Evolutionary conservation across 2,888 invertebrate genomes (phyloP).

Genomic region (Catonia carolina): DNA sequence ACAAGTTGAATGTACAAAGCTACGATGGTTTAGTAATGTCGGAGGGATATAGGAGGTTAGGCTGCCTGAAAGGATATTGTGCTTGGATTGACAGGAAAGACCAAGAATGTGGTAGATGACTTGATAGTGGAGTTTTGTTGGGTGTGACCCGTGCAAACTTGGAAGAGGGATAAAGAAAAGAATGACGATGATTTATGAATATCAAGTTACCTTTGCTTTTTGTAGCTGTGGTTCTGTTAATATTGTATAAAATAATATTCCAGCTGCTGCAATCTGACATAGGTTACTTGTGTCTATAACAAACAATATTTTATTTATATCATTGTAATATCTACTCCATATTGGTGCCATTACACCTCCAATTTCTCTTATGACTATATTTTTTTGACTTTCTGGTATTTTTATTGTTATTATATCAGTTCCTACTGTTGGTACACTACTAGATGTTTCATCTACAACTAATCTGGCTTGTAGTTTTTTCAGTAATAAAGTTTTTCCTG

Average conservation of each 20-base stretch:
- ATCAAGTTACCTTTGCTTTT: slow-evolving; percentile 56
- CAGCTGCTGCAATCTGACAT: slow-evolving; percentile 79
- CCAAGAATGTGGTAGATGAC: too few relatives aligned
- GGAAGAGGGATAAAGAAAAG: too few relatives aligned
- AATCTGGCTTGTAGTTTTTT: slow-evolving; percentile 60
- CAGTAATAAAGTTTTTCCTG: slow-evolving; percentile 73
- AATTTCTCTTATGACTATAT: slow-evolving; percentile 60
- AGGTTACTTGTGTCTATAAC: slow-evolving; percentile 79
- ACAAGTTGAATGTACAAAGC: too few relatives aligned
- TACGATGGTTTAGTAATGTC: too few relatives aligned
- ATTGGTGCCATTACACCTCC: slow-evolving; percentile 77
- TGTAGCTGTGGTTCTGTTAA: slow-evolving; percentile 64
- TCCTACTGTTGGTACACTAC: slow-evolving; percentile 73
- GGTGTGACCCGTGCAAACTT: too few relatives aligned
- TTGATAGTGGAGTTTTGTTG: too few relatives aligned
- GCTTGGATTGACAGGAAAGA: too few relatives aligned
- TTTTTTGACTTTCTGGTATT: slow-evolving; percentile 43
- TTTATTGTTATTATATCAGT: slow-evolving; percentile 65
- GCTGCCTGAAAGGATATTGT: too few relatives aligned
- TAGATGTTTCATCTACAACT: slow-evolving; percentile 67
- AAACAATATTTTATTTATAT: slow-evolving; percentile 56
- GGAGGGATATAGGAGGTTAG: too few relatives aligned
- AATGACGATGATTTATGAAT: too few relatives aligned
- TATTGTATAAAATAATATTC: slow-evolving; percentile 70
- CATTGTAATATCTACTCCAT: slow-evolving; percentile 69